phyloP scores from a whole-genome alignment of 2,888 invertebrate genomes.

The Ectobius pallidus region DNA sequence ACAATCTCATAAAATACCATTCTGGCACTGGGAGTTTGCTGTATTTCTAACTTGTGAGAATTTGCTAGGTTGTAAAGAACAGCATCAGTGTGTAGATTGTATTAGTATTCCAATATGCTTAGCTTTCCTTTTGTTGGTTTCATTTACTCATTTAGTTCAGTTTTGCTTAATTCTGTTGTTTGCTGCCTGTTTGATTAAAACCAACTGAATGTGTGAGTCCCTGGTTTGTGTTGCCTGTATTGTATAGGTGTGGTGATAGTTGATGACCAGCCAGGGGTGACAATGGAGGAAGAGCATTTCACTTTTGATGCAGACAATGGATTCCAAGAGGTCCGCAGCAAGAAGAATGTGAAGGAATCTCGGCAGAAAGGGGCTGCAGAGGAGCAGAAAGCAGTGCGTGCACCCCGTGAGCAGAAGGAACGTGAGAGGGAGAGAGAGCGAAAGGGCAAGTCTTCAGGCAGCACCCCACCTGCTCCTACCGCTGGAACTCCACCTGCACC shows the following conservation, averaged over 20 bases:
- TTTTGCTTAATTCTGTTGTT: conserved; percentile 32
- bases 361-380: conserved; percentile 47
- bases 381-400: conserved; percentile 49
- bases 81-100: too few relatives aligned
- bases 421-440: conserved; percentile 48
- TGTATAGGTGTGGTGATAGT: conserved; percentile 58
- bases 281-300: conserved; percentile 50
- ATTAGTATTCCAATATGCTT: background rate
- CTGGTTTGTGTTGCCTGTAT: conserved; percentile 46
- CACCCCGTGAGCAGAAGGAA: conserved; percentile 47
- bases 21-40: too few relatives aligned
- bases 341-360: conserved; percentile 70
- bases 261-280: conserved; percentile 59
- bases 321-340: conserved; percentile 85
- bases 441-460: conserved; percentile 49
- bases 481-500: conserved; percentile 34
- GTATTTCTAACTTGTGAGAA: too few relatives aligned
- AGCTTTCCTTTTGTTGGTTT: background rate
- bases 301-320: conserved; percentile 63
- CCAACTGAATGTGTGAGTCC: conserved; percentile 43
- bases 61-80: too few relatives aligned
- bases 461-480: conserved; percentile 44
- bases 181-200: conserved; percentile 33
- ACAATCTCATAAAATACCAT: too few relatives aligned
- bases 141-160: background rate